A percentile compares a stretch with the other conserved stretches of the same genome.
Conservation (phyloP, 2,797 vertebrate species). For the Cetoscarus ocellatus region DNA sequence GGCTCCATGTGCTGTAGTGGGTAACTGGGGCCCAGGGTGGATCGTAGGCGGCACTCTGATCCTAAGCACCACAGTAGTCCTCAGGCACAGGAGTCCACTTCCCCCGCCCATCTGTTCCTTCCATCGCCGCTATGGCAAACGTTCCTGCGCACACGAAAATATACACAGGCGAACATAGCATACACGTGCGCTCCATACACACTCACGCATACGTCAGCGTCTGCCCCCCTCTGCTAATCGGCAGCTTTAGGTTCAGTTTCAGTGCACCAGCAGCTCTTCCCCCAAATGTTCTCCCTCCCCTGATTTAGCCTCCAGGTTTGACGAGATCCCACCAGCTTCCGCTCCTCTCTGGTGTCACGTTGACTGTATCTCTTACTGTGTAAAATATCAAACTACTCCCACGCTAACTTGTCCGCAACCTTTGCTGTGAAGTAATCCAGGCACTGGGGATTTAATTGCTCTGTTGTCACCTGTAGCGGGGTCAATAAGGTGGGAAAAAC, state of each 20-base stretch:
- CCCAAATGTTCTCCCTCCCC: slow-evolving; percentile 51
- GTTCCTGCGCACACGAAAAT: slow-evolving; percentile 63
- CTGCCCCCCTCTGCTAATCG: slow-evolving; percentile 60
- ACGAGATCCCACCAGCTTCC: slow-evolving; percentile 52
- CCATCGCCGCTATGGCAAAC: slow-evolving; percentile 70
- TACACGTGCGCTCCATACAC: slow-evolving; percentile 43
- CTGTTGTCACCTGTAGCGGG: slow-evolving; percentile 39
- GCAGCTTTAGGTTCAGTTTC: slow-evolving; percentile 69
- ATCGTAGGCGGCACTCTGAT: slow-evolving; percentile 85
- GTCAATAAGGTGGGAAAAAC: background rate
- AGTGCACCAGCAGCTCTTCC: slow-evolving; percentile 57
- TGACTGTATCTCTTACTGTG: slow-evolving; percentile 36
- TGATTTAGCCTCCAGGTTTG: slow-evolving; percentile 64
- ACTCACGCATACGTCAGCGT: slow-evolving; percentile 61
- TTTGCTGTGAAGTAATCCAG: slow-evolving; percentile 36
- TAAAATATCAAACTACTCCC: slow-evolving; percentile 45
- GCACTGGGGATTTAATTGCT: slow-evolving; percentile 42
- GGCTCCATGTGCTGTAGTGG: slow-evolving; percentile 83
- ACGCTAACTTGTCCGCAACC: slow-evolving; percentile 27
- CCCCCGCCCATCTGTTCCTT: slow-evolving; percentile 86
- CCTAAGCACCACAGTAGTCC: slow-evolving; percentile 81
- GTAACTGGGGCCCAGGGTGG: slow-evolving; percentile 83
- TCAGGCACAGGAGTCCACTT: slow-evolving; percentile 84
- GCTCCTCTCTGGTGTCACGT: slow-evolving; percentile 36
- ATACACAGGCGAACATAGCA: slow-evolving; percentile 45